Evolutionary conservation across 2,797 vertebrate species (phyloP), one percentile per base, ranked within the genome.

Genomic region (Nasua narica): DNA sequence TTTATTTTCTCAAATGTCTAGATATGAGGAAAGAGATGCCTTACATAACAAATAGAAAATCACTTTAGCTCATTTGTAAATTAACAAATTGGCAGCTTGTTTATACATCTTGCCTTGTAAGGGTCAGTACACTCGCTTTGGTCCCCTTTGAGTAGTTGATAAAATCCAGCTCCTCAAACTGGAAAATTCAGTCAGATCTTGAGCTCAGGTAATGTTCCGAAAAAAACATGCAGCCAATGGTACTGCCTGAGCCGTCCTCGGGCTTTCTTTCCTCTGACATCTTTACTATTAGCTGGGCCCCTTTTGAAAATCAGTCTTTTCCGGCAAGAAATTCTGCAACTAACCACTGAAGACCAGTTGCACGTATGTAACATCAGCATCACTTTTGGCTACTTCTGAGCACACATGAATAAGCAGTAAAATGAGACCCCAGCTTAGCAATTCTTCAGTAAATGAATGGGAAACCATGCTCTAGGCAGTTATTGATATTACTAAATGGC

Each of bases 401-500:
- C 70, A 96, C 96, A 97, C 86, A 94, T 69, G 94, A 96, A 90
- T 96, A 94, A 95, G 52, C 90, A 97, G 58, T 87, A 85, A 98
- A 97, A 97, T 91, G 58, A 97, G 92, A 97, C 78, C 83, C 56
- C 37, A 85, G 74, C 76, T 93, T 92, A 96, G 94, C 90, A 95
- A 96, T 97, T 87, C 69, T 85, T 95, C 60, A 96, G 86, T 79
- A 91, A 97, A 96, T 94, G 87, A 97, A 84, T 98, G 91, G 89
- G 79, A 97, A 97, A 87, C 82, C 92, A 92, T 86, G 81, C 91
- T 90, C 52, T 21, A 90, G 94, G 92, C 83, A 91, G 94, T 95
- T 97, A 97, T 93, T 97, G 96, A 96, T 97, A 98, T 97, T 95
- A 96, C 89, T 96, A 96, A 98, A 97, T 97, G 89, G 94, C 21